A percentile compares a stretch with the other conserved stretches of the same genome.
phyloP scores from a whole-genome alignment of 2,113 vertebrate genomes.

The Excalfactoria chinensis region DNA sequence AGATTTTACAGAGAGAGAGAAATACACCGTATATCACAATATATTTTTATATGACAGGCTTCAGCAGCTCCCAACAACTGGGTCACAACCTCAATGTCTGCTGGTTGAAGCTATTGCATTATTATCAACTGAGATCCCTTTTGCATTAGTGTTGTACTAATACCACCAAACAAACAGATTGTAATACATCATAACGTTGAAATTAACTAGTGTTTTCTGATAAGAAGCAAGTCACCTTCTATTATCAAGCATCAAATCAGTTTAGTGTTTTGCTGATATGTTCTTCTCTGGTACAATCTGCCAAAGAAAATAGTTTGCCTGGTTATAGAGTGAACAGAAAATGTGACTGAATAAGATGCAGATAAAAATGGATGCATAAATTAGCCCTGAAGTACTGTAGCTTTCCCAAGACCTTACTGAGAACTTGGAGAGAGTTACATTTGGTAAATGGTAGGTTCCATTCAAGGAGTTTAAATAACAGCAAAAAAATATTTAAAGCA shows the following conservation, averaged over 20 bases:
- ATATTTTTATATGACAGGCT: conserved; percentile 19
- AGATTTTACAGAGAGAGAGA: not conserved
- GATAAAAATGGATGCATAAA: conserved; percentile 48
- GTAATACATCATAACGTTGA: conserved; percentile 7
- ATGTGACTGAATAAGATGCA: not conserved
- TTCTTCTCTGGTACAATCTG: not conserved
- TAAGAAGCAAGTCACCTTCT: conserved; percentile 37
- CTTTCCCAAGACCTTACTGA: conserved; percentile 20
- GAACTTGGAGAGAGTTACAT: conserved; percentile 7
- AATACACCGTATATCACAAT: conserved; percentile 8
- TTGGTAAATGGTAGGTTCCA: not conserved
- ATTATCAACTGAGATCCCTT: conserved; percentile 12
- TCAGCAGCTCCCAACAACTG: not conserved
- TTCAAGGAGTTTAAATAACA: not conserved
- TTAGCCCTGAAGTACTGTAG: not conserved
- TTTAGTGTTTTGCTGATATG: conserved; percentile 13
- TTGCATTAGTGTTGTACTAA: not conserved
- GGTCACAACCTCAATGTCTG: not conserved
- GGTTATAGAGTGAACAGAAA: not conserved
- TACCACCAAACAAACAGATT: not conserved
- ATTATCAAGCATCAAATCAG: conserved; percentile 35
- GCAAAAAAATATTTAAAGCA: not conserved
- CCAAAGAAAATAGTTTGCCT: conserved; percentile 26
- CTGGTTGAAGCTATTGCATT: not conserved
- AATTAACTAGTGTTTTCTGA: conserved; percentile 28